Evolutionary conservation across 92 coral and sea anemone species (phyloP), one percentile per base, ranked within the genome.

Genomic region (Paramuricea clavata): DNA sequence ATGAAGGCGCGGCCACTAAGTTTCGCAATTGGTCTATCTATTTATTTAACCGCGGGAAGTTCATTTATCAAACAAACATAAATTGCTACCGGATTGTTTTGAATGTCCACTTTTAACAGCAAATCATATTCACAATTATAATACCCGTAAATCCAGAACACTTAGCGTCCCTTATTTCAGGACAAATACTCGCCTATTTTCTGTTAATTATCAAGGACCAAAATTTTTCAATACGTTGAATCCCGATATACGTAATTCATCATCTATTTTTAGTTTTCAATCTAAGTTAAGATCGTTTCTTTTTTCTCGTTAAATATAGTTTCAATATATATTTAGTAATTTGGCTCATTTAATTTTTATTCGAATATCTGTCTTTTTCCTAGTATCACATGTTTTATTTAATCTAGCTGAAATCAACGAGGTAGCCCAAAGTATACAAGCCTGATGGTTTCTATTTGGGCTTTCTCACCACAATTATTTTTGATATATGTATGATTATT

Each of bases 211-310:
- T 25, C 81, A 74, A 47, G 28, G 81, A 39, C 81, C 81, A 39
- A 76, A 39, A 54, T 76, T 76, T 39, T 76, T 76, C 21, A 76
- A 76, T 76, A 27, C 81, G 82, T 49, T 76, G 59, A 43, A 59
- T 49, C 1, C 31, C 6, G 59, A 76, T 59, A 76, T 49, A 32
- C 30, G 31, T 28, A 54, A 76, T 21, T 76, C 59, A 34, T 33
- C 47, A 74, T 36, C 54, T 31, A 76, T 76, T 22, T 76, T 59
- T 4, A 19, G 4, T 19, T 75, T 75, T 76, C 31, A 21, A 19
- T 17, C 30, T 22, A 76, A 47, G 61, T 34, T 41, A 33, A 76
- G 31, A 39, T 7, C 49, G 21, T 76, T 47, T 76, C 28, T 47
- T 32, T 32, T 42, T 54, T 76, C 67, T 19, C 4, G 28, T 57